A percentile compares a stretch with the other conserved stretches of the same genome.
Conservation (phyloP, 2,797 vertebrate species). For the Rhabdomys pumilio region DNA sequence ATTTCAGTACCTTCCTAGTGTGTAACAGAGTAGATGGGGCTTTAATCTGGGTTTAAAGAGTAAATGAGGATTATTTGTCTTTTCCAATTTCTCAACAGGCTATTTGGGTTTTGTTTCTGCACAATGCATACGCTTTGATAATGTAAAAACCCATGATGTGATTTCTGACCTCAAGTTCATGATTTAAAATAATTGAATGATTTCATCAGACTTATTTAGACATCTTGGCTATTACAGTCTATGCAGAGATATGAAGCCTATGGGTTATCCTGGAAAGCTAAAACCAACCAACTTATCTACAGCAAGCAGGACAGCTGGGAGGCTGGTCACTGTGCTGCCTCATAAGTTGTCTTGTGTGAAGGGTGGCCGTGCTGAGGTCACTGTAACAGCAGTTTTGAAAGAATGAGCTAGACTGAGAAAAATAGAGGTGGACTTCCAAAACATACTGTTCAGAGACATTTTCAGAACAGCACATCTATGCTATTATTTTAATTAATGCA, state of each 20-base stretch:
- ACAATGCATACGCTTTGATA: neutral
- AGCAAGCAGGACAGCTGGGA: neutral
- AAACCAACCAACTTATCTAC: neutral
- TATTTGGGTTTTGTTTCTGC: conserved; percentile 30
- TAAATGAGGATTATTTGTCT: neutral
- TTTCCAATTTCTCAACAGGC: conserved; percentile 31
- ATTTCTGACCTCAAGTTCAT: conserved; percentile 25
- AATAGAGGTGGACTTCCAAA: neutral
- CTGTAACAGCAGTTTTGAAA: neutral
- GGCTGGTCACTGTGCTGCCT: neutral
- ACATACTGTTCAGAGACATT: neutral
- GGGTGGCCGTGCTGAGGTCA: too few species aligned
- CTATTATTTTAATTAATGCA: conserved; percentile 28
- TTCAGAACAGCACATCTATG: neutral
- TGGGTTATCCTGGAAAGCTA: neutral
- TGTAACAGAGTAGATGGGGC: neutral
- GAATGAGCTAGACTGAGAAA: neutral
- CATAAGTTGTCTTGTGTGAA: fast-evolving
- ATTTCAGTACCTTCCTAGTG: neutral
- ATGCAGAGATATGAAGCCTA: neutral
- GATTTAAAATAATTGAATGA: conserved; percentile 59
- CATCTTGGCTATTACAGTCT: neutral
- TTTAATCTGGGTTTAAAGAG: conserved; percentile 38
- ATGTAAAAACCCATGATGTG: neutral
- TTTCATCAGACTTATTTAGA: conserved; percentile 22